These are phyloP conservation scores for Bungarus multicinctus DNA, from an alignment of 2,113 vertebrate genomes.

Conservation along the genomic window DNA sequence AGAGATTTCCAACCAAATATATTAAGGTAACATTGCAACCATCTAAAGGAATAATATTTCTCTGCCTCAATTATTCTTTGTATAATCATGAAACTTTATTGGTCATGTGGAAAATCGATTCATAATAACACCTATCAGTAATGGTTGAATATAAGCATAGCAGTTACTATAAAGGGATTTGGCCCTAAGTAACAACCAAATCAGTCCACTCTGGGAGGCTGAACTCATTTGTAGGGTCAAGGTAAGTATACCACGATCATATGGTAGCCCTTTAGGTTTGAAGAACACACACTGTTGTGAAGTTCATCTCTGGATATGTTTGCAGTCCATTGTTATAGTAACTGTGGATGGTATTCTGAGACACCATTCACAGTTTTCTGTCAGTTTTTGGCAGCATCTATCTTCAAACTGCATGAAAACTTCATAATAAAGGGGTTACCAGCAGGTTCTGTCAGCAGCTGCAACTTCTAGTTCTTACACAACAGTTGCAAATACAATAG, in stretches of 20 bases:
- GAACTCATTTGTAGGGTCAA: not conserved
- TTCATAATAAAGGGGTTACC: not conserved
- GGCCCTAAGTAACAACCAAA: not conserved
- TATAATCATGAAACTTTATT: not conserved
- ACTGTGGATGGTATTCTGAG: not conserved
- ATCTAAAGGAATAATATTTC: not conserved
- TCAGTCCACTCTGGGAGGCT: not conserved
- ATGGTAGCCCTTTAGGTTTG: not conserved
- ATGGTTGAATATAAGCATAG: not conserved
- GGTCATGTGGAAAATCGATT: not conserved
- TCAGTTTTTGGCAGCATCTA: not conserved
- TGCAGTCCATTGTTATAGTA: not conserved
- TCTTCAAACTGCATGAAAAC: not conserved
- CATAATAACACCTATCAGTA: not conserved
- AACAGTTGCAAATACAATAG: not conserved
- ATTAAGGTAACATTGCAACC: no score
- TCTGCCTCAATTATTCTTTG: not conserved
- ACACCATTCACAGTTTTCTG: not conserved
- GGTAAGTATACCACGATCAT: accelerated
- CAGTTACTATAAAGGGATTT: not conserved
- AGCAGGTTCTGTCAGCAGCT: no score
- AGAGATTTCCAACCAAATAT: not conserved
- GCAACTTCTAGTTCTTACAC: no score
- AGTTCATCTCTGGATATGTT: not conserved
- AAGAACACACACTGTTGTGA: not conserved